Conservation (phyloP, 2,797 vertebrate species). For the Macroramphosus scolopax region DNA sequence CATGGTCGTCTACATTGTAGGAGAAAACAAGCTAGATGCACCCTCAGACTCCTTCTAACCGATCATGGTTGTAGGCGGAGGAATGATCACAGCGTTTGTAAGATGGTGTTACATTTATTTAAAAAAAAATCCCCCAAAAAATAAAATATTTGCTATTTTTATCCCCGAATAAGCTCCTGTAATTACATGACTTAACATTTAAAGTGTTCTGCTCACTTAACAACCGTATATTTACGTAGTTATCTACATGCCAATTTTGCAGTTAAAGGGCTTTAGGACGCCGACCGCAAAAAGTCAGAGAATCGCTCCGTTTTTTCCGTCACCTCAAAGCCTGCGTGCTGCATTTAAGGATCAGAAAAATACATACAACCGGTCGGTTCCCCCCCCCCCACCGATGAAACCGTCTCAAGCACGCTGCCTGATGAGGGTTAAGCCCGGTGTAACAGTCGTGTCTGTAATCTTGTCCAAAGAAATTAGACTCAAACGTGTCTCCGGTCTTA, state of each 20-base stretch:
- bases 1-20: too few species aligned
- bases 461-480: slow-evolving; percentile 36
- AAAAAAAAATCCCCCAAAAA: slow-evolving; percentile 15
- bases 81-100: too few species aligned
- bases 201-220: slow-evolving; percentile 58
- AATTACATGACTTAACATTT: slow-evolving; percentile 63
- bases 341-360: too few species aligned
- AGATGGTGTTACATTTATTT: slow-evolving; percentile 4
- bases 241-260: slow-evolving; percentile 61
- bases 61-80: too few species aligned
- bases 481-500: slow-evolving; percentile 25
- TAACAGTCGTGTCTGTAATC: slow-evolving; percentile 32
- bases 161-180: slow-evolving; percentile 36
- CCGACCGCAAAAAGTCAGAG: slow-evolving; percentile 57
- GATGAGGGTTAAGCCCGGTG: slow-evolving; percentile 27
- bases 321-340: slow-evolving; percentile 23
- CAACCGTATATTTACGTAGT: slow-evolving; percentile 55
- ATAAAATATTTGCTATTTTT: slow-evolving; percentile 45
- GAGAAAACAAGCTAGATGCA: too few species aligned
- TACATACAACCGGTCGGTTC: slow-evolving; percentile 17
- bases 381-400: slow-evolving; percentile 29
- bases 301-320: slow-evolving; percentile 37
- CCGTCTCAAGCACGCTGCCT: slow-evolving; percentile 25
- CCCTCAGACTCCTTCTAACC: too few species aligned
- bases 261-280: slow-evolving; percentile 58